A percentile compares a stretch with the other conserved stretches of the same genome.
These are phyloP conservation scores for Ammodytes dubius DNA, from an alignment of 2,113 vertebrate species.

Conservation along the genomic window DNA sequence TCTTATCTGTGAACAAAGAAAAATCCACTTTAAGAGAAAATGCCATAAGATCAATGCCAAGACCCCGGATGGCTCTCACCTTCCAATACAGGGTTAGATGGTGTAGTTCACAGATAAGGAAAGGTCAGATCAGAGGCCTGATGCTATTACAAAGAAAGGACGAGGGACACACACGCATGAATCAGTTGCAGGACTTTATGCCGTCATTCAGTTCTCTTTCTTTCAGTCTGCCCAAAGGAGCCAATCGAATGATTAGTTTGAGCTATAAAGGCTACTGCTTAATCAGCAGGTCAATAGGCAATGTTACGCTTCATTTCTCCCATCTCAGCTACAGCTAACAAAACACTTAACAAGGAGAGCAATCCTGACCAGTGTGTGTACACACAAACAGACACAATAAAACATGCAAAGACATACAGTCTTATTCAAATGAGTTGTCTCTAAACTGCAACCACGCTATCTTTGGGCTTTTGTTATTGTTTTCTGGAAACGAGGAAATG, in stretches of 20 bases:
- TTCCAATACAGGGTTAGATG: constrained; percentile 50
- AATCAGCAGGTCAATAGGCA: constrained; percentile 83
- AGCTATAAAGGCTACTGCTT: constrained; percentile 75
- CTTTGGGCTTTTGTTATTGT: constrained; percentile 15
- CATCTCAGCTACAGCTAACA: constrained; percentile 59
- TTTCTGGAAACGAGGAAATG: constrained; percentile 3
- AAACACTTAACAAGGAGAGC: constrained; percentile 65
- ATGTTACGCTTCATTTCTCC: constrained; percentile 73
- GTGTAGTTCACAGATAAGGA: constrained; percentile 65
- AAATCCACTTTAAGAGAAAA: constrained; percentile 54
- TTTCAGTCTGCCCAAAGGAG: constrained; percentile 57
- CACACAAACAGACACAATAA: constrained; percentile 46
- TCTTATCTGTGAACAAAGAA: constrained; percentile 44
- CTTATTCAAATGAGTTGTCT: constrained; percentile 6
- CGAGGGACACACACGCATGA: constrained; percentile 52
- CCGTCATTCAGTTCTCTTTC: constrained; percentile 37
- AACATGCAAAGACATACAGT: constrained; percentile 28
- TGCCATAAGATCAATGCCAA: constrained; percentile 55
- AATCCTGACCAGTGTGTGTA: constrained; percentile 34
- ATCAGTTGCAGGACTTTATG: constrained; percentile 59
- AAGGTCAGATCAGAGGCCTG: constrained; percentile 65
- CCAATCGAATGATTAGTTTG: constrained; percentile 75
- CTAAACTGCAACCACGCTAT: background rate
- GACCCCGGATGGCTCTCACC: constrained; percentile 20
- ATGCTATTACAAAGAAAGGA: constrained; percentile 58